Conservation (phyloP, 2,113 vertebrate species). For the Crotalus horridus region DNA sequence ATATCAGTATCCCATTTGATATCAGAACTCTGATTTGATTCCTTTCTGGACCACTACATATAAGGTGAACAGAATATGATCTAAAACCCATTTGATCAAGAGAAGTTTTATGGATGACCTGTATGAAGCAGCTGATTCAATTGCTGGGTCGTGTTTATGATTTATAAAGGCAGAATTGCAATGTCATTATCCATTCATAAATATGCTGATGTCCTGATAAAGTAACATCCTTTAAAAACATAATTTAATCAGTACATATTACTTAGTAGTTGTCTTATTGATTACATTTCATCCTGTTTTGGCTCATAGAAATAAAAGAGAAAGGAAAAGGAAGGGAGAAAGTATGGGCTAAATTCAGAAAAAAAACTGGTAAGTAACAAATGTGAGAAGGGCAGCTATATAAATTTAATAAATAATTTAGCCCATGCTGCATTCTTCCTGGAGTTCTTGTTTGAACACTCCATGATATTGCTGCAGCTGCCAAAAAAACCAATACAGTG, state of each 20-base stretch:
- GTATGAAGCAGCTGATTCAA: not conserved
- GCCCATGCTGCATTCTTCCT: not conserved
- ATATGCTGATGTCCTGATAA: not conserved
- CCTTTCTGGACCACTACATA: not conserved
- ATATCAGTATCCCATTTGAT: not conserved
- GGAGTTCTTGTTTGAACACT: not conserved
- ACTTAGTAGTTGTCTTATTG: not conserved
- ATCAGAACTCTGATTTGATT: not conserved
- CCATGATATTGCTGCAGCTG: not conserved
- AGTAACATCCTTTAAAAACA: not conserved
- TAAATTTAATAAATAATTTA: not conserved
- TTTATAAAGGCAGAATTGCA: not conserved
- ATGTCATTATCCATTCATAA: slow-evolving; percentile 2
- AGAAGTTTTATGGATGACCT: not conserved
- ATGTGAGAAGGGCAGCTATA: not conserved
- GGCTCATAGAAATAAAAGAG: not conserved
- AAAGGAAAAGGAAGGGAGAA: not conserved
- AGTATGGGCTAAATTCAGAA: not conserved
- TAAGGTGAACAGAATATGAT: not conserved
- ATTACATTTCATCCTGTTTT: not conserved
- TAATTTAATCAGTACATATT: not conserved
- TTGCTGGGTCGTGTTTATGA: not conserved
- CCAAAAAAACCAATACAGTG: too few relatives aligned
- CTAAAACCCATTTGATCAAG: not conserved
- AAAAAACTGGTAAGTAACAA: not conserved